Evolutionary conservation across 2,113 vertebrate genomes (phyloP).

Genomic region (Lagopus muta): DNA sequence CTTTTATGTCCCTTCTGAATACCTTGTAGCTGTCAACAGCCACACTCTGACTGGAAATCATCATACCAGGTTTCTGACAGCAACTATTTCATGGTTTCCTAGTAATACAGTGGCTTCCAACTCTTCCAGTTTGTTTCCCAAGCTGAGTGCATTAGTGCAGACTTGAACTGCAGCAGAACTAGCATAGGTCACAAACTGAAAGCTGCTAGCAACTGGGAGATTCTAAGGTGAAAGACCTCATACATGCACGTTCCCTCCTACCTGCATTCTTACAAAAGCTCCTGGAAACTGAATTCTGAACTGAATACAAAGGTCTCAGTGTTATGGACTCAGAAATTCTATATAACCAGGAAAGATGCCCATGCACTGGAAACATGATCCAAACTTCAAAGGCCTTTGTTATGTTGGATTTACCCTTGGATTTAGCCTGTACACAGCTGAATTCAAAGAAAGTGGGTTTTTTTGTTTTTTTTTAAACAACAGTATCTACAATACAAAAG

Average conservation of each 20-base stretch:
- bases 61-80: too few species aligned
- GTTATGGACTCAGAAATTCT: background rate
- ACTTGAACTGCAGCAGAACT: too few species aligned
- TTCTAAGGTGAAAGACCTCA: background rate
- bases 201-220: background rate
- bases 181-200: background rate
- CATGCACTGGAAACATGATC: background rate
- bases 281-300: background rate
- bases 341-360: background rate
- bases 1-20: too few species aligned
- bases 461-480: background rate
- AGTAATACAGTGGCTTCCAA: too few species aligned
- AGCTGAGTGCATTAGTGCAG: too few species aligned
- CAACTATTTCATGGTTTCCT: too few species aligned
- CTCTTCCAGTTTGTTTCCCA: too few species aligned
- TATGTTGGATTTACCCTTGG: background rate
- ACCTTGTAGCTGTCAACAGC: too few species aligned
- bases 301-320: background rate
- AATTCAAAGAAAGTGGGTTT: background rate
- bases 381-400: background rate
- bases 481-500: background rate
- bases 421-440: background rate
- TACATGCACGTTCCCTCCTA: background rate
- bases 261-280: background rate
- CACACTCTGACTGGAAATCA: too few species aligned